phyloP scores from a whole-genome alignment of 2,113 vertebrate species.

The Eudyptes chrysolophus region DNA sequence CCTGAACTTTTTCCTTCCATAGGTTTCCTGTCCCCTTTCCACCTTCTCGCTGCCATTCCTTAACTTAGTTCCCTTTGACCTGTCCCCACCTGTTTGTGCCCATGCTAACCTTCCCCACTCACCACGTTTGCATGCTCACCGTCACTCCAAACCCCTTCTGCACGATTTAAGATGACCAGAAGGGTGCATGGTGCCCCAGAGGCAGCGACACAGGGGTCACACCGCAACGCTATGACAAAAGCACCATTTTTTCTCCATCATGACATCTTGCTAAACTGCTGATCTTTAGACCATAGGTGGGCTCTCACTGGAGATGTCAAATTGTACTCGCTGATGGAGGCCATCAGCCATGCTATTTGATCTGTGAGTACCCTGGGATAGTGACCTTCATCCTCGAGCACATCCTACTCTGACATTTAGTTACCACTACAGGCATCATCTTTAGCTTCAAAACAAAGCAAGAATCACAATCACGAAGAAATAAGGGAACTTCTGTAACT shows the following conservation, averaged over 20 bases:
- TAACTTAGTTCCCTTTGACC: neutral
- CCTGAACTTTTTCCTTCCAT: neutral
- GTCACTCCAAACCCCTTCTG: neutral
- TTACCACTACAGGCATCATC: neutral
- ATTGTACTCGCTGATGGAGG: neutral
- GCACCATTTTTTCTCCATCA: rapidly evolving
- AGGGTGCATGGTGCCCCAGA: rapidly evolving
- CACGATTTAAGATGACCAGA: neutral
- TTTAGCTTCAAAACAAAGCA: neutral
- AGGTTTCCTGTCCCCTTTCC: neutral
- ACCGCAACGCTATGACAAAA: neutral
- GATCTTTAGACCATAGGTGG: neutral
- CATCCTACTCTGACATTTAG: neutral
- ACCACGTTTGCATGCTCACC: neutral
- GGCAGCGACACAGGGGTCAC: neutral
- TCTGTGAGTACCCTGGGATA: neutral
- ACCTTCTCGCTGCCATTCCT: neutral
- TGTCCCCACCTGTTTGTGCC: neutral
- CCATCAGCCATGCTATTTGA: neutral
- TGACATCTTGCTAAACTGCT: neutral
- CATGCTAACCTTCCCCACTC: neutral
- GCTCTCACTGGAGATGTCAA: neutral
- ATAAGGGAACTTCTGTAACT: neutral
- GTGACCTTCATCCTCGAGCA: neutral
- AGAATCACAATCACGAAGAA: neutral